Conservation (phyloP, 2,113 vertebrate species). For the Tragulus kanchil region DNA sequence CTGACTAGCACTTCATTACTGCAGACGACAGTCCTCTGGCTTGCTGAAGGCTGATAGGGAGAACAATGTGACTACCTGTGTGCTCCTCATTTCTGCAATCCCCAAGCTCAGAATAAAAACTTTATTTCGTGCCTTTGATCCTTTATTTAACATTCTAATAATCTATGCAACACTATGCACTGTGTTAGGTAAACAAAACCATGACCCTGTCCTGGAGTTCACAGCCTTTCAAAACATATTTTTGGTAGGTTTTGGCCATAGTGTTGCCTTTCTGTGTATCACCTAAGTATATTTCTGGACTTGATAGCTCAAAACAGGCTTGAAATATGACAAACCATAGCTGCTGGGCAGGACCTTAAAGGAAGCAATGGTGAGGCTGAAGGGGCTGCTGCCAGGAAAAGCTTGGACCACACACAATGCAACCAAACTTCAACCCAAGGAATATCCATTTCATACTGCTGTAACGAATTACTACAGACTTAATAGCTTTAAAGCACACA, state of each 20-base stretch:
- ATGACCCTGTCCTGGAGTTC: background rate
- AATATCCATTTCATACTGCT: background rate
- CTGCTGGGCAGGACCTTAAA: background rate
- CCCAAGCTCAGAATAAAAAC: background rate
- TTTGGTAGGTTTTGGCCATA: conserved; percentile 9
- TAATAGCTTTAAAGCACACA: background rate
- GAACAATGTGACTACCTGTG: background rate
- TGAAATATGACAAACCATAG: background rate
- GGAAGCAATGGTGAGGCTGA: background rate
- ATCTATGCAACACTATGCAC: background rate
- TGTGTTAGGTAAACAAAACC: background rate
- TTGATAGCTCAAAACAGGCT: background rate
- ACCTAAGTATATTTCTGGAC: background rate
- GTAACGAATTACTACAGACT: background rate
- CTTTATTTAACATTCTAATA: conserved; percentile 24
- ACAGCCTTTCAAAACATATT: background rate
- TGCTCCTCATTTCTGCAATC: background rate
- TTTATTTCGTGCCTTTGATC: background rate
- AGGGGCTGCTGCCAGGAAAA: background rate
- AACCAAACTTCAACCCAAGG: background rate
- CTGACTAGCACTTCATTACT: background rate
- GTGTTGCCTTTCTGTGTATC: background rate
- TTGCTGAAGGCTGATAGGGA: background rate
- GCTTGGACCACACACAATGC: background rate
- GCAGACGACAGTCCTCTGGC: background rate